Percentiles rank a stretch among this genome's conserved stretches.
Evolutionary conservation across 2,797 vertebrate genomes (phyloP).

Genomic region (Onychomys leucogaster): DNA sequence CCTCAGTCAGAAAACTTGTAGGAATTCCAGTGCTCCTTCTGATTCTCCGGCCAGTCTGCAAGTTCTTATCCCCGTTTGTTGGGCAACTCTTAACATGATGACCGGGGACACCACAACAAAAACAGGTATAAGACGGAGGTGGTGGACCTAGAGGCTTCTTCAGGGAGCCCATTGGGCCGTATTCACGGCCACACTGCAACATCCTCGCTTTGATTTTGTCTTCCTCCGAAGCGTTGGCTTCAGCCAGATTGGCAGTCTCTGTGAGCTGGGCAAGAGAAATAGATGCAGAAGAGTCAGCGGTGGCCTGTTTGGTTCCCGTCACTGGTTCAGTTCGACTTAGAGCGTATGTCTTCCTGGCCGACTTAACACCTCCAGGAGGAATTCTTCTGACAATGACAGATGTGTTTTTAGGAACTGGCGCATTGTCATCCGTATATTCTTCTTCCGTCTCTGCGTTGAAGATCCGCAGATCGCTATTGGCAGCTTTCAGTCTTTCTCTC

Average conservation of each 20-base stretch:
- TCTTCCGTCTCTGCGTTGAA: slow-evolving; percentile 97
- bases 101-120: slow-evolving; percentile 95
- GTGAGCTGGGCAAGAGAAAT: slow-evolving; percentile 95
- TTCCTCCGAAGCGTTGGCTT: slow-evolving; percentile 96
- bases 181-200: slow-evolving; percentile 97
- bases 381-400: too few species aligned
- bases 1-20: slow-evolving; percentile 98
- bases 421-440: slow-evolving; percentile 77
- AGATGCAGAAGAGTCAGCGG: slow-evolving; percentile 93
- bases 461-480: slow-evolving; percentile 97
- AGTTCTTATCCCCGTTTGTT: slow-evolving; percentile 94
- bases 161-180: slow-evolving; percentile 91
- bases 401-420: too few species aligned
- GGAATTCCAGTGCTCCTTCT: slow-evolving; percentile 99
- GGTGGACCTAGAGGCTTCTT: slow-evolving; percentile 93
- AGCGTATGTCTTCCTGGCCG: too few species aligned
- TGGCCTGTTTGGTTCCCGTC: too few species aligned
- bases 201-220: slow-evolving; percentile 99
- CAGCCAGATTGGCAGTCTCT: slow-evolving; percentile 97
- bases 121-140: slow-evolving; percentile 96
- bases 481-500: slow-evolving; percentile 95
- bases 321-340: too few species aligned
- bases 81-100: slow-evolving; percentile 99
- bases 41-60: slow-evolving; percentile 93
- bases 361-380: too few species aligned